phyloP scores from a whole-genome alignment of 2,888 invertebrate species.

The Phengaris alcon region DNA sequence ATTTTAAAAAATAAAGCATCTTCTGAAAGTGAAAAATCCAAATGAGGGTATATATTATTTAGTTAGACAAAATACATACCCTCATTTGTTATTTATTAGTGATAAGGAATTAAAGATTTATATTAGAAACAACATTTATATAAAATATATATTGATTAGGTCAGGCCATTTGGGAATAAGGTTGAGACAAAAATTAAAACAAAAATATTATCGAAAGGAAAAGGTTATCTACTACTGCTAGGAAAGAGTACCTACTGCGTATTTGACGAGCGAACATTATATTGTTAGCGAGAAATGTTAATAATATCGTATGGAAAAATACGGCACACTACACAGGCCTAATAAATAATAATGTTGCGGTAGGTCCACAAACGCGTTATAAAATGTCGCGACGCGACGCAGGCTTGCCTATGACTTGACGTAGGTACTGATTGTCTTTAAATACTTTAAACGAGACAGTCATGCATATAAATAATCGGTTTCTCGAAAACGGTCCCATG shows the following conservation, averaged over 20 bases:
- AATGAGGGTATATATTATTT: no score
- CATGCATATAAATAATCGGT: no score
- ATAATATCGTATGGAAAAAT: slow-evolving; percentile 57
- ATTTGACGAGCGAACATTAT: neutral
- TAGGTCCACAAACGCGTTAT: slow-evolving; percentile 50
- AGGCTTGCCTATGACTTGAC: slow-evolving; percentile 26
- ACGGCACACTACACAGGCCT: slow-evolving; percentile 40
- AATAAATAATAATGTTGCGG: slow-evolving; percentile 50
- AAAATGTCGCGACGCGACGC: slow-evolving; percentile 35
- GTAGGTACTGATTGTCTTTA: neutral
- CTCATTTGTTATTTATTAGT: no score
- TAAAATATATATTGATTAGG: neutral
- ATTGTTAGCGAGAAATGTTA: slow-evolving; percentile 32
- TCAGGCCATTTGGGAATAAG: neutral
- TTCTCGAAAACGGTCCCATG: no score
- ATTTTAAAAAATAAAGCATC: neutral
- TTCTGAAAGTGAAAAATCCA: neutral
- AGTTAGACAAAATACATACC: no score
- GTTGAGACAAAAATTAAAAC: slow-evolving; percentile 8
- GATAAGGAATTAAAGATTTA: no score
- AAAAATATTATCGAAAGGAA: slow-evolving; percentile 12
- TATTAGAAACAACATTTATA: neutral
- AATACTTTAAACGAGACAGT: no score
- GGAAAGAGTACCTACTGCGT: neutral
- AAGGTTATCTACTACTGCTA: slow-evolving; percentile 13